Evolutionary conservation across 2,888 invertebrate species (phyloP), one percentile per base, ranked within the genome.

Genomic region (Lithosia quadra): DNA sequence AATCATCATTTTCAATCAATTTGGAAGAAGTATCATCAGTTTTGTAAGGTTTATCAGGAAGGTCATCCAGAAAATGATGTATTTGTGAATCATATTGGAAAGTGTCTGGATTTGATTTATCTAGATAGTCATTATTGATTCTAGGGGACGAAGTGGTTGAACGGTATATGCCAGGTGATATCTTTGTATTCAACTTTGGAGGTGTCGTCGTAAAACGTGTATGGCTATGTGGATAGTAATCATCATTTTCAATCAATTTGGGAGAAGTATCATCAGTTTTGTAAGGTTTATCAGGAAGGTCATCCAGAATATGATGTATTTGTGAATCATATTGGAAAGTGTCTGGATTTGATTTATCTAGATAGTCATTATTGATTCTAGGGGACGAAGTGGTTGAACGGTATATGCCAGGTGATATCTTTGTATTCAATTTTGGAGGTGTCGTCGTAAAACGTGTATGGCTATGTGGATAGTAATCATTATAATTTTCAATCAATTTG

Each of bases 331-430:
- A 18, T 43, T 15, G 43, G 7, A 43, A 24, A 15, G 15, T 56
- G 13, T 58, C 33, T 10, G 13, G 13, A 9, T 58, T 58, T 33
- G 58, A 58, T n/a, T 58, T n/a, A 58, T 58, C 18, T 58, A 34
- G 33, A 58, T 18, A 4, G 18, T n/a, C 8, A 33, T 34, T 28
- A 18, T 43, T 62, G 24, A 1, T 9, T 21, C 10, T 11, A 62
- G 39, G 24, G 24, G 28, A 15, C 28, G 53, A 2, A 13, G 63
- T 63, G 7, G 53, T 63, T 53, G 49, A n/a, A n/a, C 34, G n/a
- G 55, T 28, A 53, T 63, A 55, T 63, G 11, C 55, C 55, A 11
- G 53, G 63, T 34, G 63, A 63, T 55, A 55, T 55, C 49, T 53
- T 53, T 9, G 63, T 63, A 15, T 33, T 28, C 11, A 55, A 8